Base-by-base conservation (phyloP, 1,140 invertebrate species). In the Drosophila mauritiana region DNA sequence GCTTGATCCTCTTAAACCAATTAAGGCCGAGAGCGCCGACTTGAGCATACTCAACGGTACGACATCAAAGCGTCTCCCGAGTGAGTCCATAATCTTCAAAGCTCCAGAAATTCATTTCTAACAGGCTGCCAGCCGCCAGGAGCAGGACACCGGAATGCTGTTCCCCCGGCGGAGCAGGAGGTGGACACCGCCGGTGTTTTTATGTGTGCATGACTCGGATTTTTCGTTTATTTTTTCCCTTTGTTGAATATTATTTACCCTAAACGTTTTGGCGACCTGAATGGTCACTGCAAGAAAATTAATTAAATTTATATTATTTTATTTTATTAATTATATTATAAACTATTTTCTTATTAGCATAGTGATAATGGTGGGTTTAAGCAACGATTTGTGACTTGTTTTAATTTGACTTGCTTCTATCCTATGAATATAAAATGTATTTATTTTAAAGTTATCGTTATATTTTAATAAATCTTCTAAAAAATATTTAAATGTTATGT, bases 61-160 rank as follows among this genome's bases (percentile, higher is more conserved):
- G 65, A 91, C 90, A 84, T 91, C 90, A 91, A 91, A 91, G 89
- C 82, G 72, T 74, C 69, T 72, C 77, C 75, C 83, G 83, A 90
- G 77, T 81, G 90, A 75, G 76, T 73, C 91, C 74, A 59, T 75
- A 90, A 91, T 91, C 90, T 91, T 91, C 90, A 91, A 91, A 91
- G 90, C 90, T 91, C 83, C 76, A 91, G 90, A 86, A 86, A 91
- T 91, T 90, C 83, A 82, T 78, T 73, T 78, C 25, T 27, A 81
- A 59, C 67, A 91, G 90, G 90, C 73, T 45, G 42, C 7, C 90
- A 91, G 90, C 57, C 11, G 3, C 3, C 25, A 31, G 43, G 40
- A 76, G 59, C 59, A 45, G 42, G 61, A 58, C 34, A 10, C 39
- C 48, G 75, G 72, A 77, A 83, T 78, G 67, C 64, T 61, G 58